phyloP scores from a whole-genome alignment of 2,888 invertebrate species.

The Hypomecis punctinalis region DNA sequence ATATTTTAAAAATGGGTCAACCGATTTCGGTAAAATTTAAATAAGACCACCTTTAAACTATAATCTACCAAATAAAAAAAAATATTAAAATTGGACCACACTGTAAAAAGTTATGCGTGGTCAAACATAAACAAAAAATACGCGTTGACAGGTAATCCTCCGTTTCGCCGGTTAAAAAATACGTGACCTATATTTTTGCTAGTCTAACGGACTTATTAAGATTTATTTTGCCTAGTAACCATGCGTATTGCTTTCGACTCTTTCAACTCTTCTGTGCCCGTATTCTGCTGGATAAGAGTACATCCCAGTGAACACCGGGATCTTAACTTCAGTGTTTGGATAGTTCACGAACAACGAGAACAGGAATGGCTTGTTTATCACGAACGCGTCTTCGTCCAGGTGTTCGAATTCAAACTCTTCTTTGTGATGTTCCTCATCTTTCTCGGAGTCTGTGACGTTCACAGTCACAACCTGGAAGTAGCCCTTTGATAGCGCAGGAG shows the following conservation, averaged over 20 bases:
- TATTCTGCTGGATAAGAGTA: not conserved
- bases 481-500: not conserved
- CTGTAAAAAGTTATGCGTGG: too few relatives aligned
- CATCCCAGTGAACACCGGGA: not conserved
- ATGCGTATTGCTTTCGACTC: not conserved
- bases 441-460: conserved; percentile 1
- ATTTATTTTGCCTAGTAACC: too few relatives aligned
- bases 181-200: too few relatives aligned
- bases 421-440: not conserved
- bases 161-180: too few relatives aligned
- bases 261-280: conserved; percentile 1
- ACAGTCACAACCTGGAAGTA: not conserved
- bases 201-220: too few relatives aligned
- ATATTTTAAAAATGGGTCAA: too few relatives aligned
- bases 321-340: not conserved
- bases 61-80: too few relatives aligned
- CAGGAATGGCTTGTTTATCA: conserved; percentile 1
- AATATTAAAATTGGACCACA: too few relatives aligned
- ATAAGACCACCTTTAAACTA: too few relatives aligned
- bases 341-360: not conserved
- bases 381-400: not conserved
- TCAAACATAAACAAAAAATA: too few relatives aligned
- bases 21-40: too few relatives aligned
- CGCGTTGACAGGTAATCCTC: too few relatives aligned
- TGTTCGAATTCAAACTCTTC: not conserved